Percentiles rank a stretch among this genome's conserved stretches.
These are phyloP conservation scores for Plebejus anna DNA, from an alignment of 2,888 invertebrate genomes.

Conservation along the genomic window DNA sequence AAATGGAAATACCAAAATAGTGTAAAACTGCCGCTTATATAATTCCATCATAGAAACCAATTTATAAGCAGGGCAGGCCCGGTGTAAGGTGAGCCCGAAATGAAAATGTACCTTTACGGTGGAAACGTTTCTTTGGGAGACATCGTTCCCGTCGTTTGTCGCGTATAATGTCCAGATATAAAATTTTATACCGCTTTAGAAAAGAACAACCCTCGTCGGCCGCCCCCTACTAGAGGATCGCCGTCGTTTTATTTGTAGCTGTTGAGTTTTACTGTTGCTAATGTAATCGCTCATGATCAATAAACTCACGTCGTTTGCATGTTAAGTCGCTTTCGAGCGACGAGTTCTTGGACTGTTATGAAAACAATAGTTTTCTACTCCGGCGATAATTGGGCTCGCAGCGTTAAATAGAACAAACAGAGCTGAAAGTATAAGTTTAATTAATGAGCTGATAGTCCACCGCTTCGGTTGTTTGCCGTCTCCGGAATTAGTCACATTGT, in stretches of 20 bases:
- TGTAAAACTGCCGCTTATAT: too few relatives aligned
- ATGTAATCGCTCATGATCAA: constrained; percentile 39
- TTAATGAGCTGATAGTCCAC: constrained; percentile 12
- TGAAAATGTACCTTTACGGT: constrained; percentile 15
- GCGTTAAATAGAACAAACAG: background rate
- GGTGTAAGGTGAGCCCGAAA: constrained; percentile 10
- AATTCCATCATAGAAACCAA: background rate
- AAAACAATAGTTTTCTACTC: background rate
- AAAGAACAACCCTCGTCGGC: constrained; percentile 55
- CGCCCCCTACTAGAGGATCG: constrained; percentile 48
- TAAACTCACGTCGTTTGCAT: constrained; percentile 32
- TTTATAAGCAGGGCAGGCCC: background rate
- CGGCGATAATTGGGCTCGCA: background rate
- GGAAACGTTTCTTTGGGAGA: constrained; percentile 41
- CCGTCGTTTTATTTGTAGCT: constrained; percentile 53
- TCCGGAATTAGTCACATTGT: constrained; percentile 1
- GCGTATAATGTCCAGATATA: constrained; percentile 64
- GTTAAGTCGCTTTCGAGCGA: constrained; percentile 1
- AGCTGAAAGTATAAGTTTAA: background rate
- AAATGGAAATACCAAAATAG: too few relatives aligned
- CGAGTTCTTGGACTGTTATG: background rate
- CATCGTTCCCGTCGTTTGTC: constrained; percentile 63
- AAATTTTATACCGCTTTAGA: constrained; percentile 64
- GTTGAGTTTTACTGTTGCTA: constrained; percentile 44
- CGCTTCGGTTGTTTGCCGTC: background rate